Evolutionary conservation across 2,797 vertebrate genomes (phyloP), one percentile per base, ranked within the genome.

Genomic region (Nyctalus aviator): DNA sequence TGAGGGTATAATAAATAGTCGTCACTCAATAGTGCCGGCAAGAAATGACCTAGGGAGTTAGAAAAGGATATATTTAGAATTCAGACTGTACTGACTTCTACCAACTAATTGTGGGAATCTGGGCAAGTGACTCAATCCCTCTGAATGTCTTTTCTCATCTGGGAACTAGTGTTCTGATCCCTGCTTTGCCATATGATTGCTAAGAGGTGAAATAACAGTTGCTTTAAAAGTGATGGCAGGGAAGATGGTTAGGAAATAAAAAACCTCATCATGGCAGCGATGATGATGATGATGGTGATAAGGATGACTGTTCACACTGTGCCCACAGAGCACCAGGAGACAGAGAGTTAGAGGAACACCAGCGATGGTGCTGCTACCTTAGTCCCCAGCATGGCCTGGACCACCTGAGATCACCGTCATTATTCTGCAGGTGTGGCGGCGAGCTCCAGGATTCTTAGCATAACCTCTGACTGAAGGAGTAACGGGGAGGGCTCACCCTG

Each of bases 401-500:
- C 30, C 50, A 12, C 46, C 21, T 2, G 27, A 85, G 89, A 50
- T 27, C 27, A 46, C 12, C 18, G 13, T 15, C 41, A 8, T 48
- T 57, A 27, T 37, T 41, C 53, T 55, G 6, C 23, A 32, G 57
- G 8, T 23, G 9, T 13, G 14, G 30, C 17, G 14, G 32, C 72
- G 30, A 50, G n/a, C 10, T 37, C n/a, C 4, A 6, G 11, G 11
- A 5, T 32, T 57, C 46, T n/a, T 48, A 81, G 27, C 1, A 0
- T 76, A 41, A 72, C 20, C 8, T 6, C 62, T 35, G 37, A 27
- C 41, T 14, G 4, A 50, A 46, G 25, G 32, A 46, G 69, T 7
- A 48, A 4, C 0, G 0, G 50, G 20, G 6, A 57, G 21, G 23
- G 32, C 2, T 48, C 32, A 79, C 1, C 2, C n/a, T 18, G 5